These are phyloP conservation scores for Esox niger DNA, from an alignment of 2,113 vertebrate species.

Conservation along the genomic window DNA sequence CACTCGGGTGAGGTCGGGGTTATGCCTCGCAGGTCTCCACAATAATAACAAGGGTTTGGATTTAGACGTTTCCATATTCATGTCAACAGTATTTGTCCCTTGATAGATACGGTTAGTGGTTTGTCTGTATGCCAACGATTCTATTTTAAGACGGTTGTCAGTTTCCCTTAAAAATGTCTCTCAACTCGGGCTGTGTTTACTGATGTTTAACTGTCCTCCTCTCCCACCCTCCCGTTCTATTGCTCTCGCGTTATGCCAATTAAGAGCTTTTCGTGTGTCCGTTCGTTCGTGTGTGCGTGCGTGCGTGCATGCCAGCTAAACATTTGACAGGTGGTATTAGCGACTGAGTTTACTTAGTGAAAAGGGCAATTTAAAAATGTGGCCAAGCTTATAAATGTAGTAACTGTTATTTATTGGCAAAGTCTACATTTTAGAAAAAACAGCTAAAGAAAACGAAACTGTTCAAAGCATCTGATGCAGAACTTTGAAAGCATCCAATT, in stretches of 20 bases:
- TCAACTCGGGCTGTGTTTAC: constrained; percentile 24
- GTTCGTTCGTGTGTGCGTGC: neutral
- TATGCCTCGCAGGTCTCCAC: neutral
- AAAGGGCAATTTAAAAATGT: too few species aligned
- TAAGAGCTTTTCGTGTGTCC: neutral
- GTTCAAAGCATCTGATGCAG: too few species aligned
- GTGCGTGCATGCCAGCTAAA: too few species aligned
- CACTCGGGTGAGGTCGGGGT: neutral
- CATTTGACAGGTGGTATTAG: too few species aligned
- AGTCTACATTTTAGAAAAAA: too few species aligned
- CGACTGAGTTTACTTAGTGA: too few species aligned
- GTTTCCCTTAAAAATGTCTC: neutral
- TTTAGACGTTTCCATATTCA: neutral
- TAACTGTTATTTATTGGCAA: too few species aligned
- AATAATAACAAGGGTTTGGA: neutral
- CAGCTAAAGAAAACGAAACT: too few species aligned
- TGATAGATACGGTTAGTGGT: neutral
- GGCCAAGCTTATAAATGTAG: too few species aligned
- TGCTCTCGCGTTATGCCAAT: neutral
- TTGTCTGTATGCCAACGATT: neutral
- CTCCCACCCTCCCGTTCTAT: neutral
- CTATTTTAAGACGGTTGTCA: constrained; percentile 2
- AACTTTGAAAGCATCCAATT: too few species aligned
- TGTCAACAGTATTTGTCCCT: too few species aligned
- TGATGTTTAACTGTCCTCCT: constrained; percentile 1